Conservation (phyloP, 2,797 vertebrate species). For the Luscinia luscinia region DNA sequence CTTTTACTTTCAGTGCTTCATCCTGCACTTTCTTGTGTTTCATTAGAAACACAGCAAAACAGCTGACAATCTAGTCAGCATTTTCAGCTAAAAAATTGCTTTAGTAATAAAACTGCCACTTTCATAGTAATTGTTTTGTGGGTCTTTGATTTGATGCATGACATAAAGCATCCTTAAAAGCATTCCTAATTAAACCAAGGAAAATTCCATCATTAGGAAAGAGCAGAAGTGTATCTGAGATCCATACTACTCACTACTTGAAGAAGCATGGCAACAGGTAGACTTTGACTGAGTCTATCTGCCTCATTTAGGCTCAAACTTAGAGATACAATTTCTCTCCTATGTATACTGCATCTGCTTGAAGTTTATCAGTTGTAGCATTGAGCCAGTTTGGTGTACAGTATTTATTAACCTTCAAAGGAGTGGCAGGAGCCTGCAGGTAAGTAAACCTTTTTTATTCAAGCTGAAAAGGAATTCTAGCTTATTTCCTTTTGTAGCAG, state of each 20-base stretch:
- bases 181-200: neutral
- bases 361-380: neutral
- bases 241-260: neutral
- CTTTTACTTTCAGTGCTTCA: neutral
- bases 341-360: neutral
- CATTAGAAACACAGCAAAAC: neutral
- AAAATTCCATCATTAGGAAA: neutral
- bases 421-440: neutral
- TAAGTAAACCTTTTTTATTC: neutral
- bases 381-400: neutral
- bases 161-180: neutral
- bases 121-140: neutral
- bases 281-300: neutral
- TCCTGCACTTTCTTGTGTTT: neutral
- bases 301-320: neutral
- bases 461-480: neutral
- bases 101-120: neutral
- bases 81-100: neutral
- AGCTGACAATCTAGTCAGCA: neutral
- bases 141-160: neutral
- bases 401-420: neutral
- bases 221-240: neutral
- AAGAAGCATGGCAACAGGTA: neutral
- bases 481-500: neutral
- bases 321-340: neutral